Evolutionary conservation across 92 coral and sea anemone genomes (phyloP), one percentile per base, ranked within the genome.

Genomic region (Bergia sp.): DNA sequence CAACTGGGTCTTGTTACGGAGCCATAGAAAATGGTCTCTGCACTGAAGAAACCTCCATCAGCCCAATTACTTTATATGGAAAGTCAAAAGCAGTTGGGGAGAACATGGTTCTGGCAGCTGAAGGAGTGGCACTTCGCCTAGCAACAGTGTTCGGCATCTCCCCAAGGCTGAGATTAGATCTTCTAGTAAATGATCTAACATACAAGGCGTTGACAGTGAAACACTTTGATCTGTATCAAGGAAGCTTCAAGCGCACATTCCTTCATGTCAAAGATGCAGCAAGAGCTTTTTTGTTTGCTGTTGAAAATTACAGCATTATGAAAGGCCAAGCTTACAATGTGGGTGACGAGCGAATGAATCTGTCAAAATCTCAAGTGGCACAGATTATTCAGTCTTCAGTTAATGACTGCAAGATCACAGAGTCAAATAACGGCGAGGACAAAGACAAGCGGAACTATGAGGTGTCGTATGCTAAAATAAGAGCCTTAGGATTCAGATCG

Each of bases 1-100:
- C 99, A 2, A 96, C 99, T 5, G 99, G 99, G n/a, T 96, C 99
- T 1, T 96, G 99, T 81, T 96, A 96, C 67, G 99, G 99, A 42
- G 98, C 99, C n/a, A 91, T 96, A 39, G 85, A 69, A n/a, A 89
- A 90, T 66, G 98, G 99, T 6, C 79, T 95, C 8, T 96, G 99
- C 82, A 94, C 96, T 11, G 99, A 96, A 81, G 92, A 96, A 42
- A 96, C 99, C 1, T 94, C 95, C 1, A 96, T 96, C 71, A 90
- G 95, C 55, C 99, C 99, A 2, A 91, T 96, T 41, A 93, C 99
- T 6, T 86, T 96, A 57, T 96, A 96, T 85, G 99, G 99, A 3
- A 90, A 95, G 71, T 92, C 99, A 7, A 96, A 96, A 85, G 98
- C 99, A 0, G 91, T 77, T 65, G 99, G 99, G 1, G 99, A 96